Conservation (phyloP, 2,797 vertebrate genomes). For the Microchirus variegatus region DNA sequence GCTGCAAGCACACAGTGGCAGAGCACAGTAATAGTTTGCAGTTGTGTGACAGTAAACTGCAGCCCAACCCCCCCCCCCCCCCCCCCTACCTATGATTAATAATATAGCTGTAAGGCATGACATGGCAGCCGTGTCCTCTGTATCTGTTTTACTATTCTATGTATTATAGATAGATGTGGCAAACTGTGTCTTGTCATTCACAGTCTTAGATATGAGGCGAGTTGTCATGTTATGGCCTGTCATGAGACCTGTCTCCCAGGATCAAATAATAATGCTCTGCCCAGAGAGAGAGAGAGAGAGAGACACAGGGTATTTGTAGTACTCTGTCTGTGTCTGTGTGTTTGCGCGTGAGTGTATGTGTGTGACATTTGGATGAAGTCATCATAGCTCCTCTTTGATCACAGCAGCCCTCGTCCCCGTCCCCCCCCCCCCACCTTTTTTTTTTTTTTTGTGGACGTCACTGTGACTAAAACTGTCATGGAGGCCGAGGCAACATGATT, state of each 20-base stretch:
- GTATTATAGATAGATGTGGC: constrained; percentile 64
- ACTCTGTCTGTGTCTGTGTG: constrained; percentile 35
- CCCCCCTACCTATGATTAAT: constrained; percentile 65
- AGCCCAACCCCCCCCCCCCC: constrained; percentile 37
- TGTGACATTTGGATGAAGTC: constrained; percentile 78
- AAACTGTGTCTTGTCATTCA: constrained; percentile 70
- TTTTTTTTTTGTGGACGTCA: constrained; percentile 74
- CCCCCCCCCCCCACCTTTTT: no score
- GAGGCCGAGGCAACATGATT: constrained; percentile 67
- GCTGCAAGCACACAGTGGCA: constrained; percentile 62
- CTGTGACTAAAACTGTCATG: constrained; percentile 73
- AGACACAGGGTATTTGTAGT: constrained; percentile 58
- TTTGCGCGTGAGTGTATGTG: neutral
- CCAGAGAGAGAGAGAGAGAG: constrained; percentile 54
- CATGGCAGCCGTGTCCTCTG: constrained; percentile 50
- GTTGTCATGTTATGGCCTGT: constrained; percentile 65
- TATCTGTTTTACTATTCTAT: constrained; percentile 68
- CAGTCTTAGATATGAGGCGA: constrained; percentile 57
- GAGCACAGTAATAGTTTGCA: constrained; percentile 73
- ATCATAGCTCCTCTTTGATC: constrained; percentile 73
- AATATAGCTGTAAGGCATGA: constrained; percentile 69
- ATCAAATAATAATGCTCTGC: constrained; percentile 71
- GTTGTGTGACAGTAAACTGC: constrained; percentile 75
- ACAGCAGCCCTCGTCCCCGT: constrained; percentile 48
- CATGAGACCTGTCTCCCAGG: constrained; percentile 64